These are phyloP conservation scores for Myotis daubentonii DNA, from an alignment of 2,797 vertebrate genomes.

Conservation along the genomic window DNA sequence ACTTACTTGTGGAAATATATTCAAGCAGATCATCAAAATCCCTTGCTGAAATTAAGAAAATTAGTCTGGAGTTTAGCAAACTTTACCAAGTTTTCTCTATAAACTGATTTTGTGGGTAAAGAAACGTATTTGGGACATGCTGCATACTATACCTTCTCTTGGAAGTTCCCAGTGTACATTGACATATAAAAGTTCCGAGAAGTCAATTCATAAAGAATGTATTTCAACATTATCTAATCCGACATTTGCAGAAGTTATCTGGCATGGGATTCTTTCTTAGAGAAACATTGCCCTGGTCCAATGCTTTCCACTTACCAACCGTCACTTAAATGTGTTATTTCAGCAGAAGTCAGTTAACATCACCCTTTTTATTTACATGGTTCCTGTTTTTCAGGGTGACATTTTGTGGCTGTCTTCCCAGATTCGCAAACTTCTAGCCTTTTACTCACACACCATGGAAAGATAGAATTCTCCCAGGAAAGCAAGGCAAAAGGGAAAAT, in stretches of 20 bases:
- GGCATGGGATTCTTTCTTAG: not conserved
- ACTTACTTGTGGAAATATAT: not conserved
- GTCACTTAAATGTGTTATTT: not conserved
- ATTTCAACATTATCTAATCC: not conserved
- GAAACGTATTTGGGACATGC: not conserved
- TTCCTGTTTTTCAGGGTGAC: constrained; percentile 20
- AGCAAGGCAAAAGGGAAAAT: constrained; percentile 1
- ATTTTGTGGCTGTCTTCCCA: constrained; percentile 37
- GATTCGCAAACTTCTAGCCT: constrained; percentile 9
- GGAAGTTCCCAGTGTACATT: not conserved
- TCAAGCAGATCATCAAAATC: not conserved
- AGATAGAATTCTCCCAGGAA: not conserved
- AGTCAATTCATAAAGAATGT: not conserved
- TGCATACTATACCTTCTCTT: not conserved
- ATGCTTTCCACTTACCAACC: not conserved
- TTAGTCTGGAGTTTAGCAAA: not conserved
- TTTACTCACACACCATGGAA: not conserved
- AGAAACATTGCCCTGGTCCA: not conserved
- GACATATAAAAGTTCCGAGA: not conserved
- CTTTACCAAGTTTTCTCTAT: not conserved
- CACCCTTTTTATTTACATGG: not conserved
- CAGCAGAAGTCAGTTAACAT: constrained; percentile 25
- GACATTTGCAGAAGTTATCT: not conserved
- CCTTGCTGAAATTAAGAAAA: constrained; percentile 29
- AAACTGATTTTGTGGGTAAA: not conserved